Percentiles rank a stretch among this genome's conserved stretches.
Evolutionary conservation across 2,888 invertebrate genomes (phyloP).

Genomic region (Ctena decussata): DNA sequence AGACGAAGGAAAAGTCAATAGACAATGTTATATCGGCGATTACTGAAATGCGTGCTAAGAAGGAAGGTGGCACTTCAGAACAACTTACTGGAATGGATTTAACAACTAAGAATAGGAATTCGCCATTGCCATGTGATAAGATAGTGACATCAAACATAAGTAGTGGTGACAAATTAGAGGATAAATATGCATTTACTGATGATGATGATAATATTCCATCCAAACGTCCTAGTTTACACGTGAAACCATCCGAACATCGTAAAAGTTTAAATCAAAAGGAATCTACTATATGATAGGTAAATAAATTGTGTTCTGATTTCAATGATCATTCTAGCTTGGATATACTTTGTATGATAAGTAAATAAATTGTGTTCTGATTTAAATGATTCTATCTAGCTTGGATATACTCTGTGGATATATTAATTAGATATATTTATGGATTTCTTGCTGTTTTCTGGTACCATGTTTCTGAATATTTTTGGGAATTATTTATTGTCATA

Average conservation of each 20-base stretch:
- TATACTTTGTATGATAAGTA: no score
- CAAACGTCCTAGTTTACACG: neutral
- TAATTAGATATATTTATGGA: no score
- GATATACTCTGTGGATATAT: no score
- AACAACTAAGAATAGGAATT: constrained; percentile 50
- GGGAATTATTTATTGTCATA: no score
- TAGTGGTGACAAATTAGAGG: constrained; percentile 34
- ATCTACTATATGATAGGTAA: no score
- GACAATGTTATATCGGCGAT: constrained; percentile 62
- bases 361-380: no score
- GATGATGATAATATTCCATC: constrained; percentile 56
- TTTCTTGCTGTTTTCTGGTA: no score
- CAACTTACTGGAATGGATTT: constrained; percentile 64
- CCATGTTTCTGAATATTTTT: no score
- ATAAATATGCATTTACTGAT: constrained; percentile 70
- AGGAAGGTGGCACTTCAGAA: constrained; percentile 45
- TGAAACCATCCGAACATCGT: neutral
- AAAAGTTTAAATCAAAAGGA: neutral
- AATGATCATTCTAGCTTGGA: no score
- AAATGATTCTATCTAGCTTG: no score
- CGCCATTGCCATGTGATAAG: neutral
- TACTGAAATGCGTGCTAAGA: constrained; percentile 57
- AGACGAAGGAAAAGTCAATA: constrained; percentile 61
- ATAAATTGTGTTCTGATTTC: no score
- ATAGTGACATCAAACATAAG: neutral